Percentiles rank a stretch among this genome's conserved stretches.
Evolutionary conservation across 2,888 invertebrate species (phyloP).

Genomic region (Erebia palarica): DNA sequence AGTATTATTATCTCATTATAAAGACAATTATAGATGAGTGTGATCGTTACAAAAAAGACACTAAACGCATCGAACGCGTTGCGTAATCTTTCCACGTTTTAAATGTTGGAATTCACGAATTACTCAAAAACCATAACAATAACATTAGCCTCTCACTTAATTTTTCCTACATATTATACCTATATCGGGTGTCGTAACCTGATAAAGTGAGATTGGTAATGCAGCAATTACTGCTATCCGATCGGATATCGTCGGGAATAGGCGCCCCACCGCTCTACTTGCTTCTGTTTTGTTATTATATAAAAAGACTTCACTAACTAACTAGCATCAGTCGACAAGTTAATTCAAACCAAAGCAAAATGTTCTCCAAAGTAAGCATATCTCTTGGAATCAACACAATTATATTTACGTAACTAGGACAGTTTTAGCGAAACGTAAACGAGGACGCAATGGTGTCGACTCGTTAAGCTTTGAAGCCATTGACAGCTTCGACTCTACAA

Average conservation of each 20-base stretch:
- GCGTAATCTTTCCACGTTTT: slow-evolving; percentile 10
- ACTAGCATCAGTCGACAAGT: slow-evolving; percentile 71
- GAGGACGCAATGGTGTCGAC: slow-evolving; percentile 6
- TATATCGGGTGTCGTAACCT: slow-evolving; percentile 69
- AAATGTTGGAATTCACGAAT: slow-evolving; percentile 19
- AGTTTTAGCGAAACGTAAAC: slow-evolving; percentile 22
- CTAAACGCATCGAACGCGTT: slow-evolving; percentile 20
- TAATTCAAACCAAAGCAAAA: slow-evolving; percentile 75
- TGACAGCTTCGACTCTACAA: slow-evolving; percentile 17
- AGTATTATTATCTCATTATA: not conserved
- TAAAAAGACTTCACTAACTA: slow-evolving; percentile 76
- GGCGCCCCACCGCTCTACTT: slow-evolving; percentile 63
- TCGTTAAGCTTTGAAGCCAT: slow-evolving; percentile 20
- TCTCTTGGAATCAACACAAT: slow-evolving; percentile 12
- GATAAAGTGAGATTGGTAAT: slow-evolving; percentile 77
- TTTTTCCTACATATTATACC: slow-evolving; percentile 63
- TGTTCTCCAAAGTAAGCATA: slow-evolving; percentile 77
- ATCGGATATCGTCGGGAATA: slow-evolving; percentile 77
- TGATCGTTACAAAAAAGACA: slow-evolving; percentile 11
- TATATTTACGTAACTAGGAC: slow-evolving; percentile 25
- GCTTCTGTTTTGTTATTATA: slow-evolving; percentile 78
- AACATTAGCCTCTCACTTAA: slow-evolving; percentile 49
- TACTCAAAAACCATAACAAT: slow-evolving; percentile 28
- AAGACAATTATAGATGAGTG: slow-evolving; percentile 5
- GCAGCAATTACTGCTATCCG: slow-evolving; percentile 76